Base-by-base conservation (phyloP, 30 jellyfish, hydroid and myxozoan genomes). In the Phacellophora camtschatica region DNA sequence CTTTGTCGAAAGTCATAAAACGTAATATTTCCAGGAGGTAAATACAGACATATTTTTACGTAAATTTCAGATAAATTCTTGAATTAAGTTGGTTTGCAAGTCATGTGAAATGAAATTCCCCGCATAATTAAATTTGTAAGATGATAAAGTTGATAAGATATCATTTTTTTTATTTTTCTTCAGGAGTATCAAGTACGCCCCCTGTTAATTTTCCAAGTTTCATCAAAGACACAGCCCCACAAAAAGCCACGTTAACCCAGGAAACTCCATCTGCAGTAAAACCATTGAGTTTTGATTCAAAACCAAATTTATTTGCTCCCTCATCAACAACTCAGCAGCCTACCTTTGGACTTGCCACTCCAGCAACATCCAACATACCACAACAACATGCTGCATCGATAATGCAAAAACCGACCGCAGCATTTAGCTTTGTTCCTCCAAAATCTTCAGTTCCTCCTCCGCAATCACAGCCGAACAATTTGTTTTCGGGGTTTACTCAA, bases 281-380 rank as follows among this genome's bases (percentile, higher is more conserved):
- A 27, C 66, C 81, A 37, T 41, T 67, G 16, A 45, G 36, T 34
- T 67, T 67, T 34, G 66, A 56, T 15, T 67, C 81, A 12, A 67
- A 29, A 16, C 30, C 81, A 35, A 67, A 23, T 42, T 32, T 67
- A 46, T 67, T 42, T 24, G 49, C 88, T 35, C 10, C 34, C 66
- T 32, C 84, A 1, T 8, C 76, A 8, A 57, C 74, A 33, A 27
- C 43, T n/a, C 24, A 22, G 15, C 34, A 32, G 29, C 54, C 86
- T 4, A 4, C 35, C 13, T 35, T 76, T 27, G 71, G 42, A 9
- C 22, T 27, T 58, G 43, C 42, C 30, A 5, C 79, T n/a, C n/a
- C 20, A 54, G 79, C 33, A 20, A 36, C 79, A 22, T 25, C 83
- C 18, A 16, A 41, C 5, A 16, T 16, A 10, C 33, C 83, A 9